Base-by-base conservation (phyloP, 1,140 invertebrate genomes). In the Drosophila pseudoobscura region DNA sequence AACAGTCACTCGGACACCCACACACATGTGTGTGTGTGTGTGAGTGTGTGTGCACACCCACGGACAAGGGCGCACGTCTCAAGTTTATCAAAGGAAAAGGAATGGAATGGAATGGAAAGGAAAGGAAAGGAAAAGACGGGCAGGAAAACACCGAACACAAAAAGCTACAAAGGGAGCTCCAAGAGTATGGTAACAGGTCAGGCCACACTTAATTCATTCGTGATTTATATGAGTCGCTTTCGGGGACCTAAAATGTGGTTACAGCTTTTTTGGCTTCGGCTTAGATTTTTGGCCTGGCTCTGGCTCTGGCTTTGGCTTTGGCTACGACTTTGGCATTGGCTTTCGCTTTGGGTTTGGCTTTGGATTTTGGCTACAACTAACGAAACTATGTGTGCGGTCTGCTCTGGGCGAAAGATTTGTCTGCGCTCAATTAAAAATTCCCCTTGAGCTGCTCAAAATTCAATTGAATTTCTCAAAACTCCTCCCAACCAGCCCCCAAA, bases 201-300 rank as follows among this genome's bases (percentile, higher is more conserved):
- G 63, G 75, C 74, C 84, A 74, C 84, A 88, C 83, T 88, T 88
- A 88, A 88, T 88, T 89, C 84, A 88, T 89, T 79, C 78, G 78
- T 88, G 83, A 88, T 88, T 88, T 88, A 88, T 88, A 83, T 77
- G 79, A 83, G 75, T 77, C 69, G 75, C 75, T 89, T 88, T 88
- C 60, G 60, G 62, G 59, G 83, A 79, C 78, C 88, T 88, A 70
- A 88, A 88, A 76, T 88, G 78, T 78, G 83, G 77, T 71, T 78
- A 50, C 68, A 54, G 72, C 72, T 82, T 69, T 69, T 68, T 69
- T 68, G 62, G 64, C 57, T 79, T 52, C 65, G 39, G 46, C 70
- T 76, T 63, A 49, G 55, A 52, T 65, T 58, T 51, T 60, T 26
- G 31, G 44, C 13, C 41, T 65, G 7, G 39, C 24, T 62, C 45